Evolutionary conservation across 2,113 vertebrate genomes (phyloP), one percentile per base, ranked within the genome.

Genomic region (Callopanchax toddi): DNA sequence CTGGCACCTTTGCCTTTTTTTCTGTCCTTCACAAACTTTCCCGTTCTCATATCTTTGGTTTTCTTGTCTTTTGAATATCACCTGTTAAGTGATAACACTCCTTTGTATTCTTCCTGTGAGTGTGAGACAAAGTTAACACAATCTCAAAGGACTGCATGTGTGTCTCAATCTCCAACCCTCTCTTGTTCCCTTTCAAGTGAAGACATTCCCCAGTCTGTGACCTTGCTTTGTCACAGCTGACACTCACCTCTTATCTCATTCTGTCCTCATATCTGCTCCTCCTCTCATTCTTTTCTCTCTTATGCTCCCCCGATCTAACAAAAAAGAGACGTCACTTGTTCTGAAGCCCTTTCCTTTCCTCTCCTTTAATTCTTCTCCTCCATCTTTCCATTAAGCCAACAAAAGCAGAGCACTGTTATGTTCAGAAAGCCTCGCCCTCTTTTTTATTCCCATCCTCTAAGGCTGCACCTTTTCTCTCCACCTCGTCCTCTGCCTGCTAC

Each of bases 221-320:
- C 89, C 89, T 90, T 90, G 86, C 89, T 86, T 90, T 90, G 89
- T 89, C 78, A 72, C 75, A 37, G 68, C 68, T 69, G 85, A 86
- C 85, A 83, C 88, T 82, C 85, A 84, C 84, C 87, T 89, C 81
- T 90, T 89, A 82, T 90, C 82, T 12, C 18, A 12, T 62, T 73
- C 78, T 45, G 68, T 83, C 87, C 78, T 79, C 79, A 77, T 76
- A 83, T 76, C 79, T 61, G 50, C 82, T 66, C 76, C 83, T 73
- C 76, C 58, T 78, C 74, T 43, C 60, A 51, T 60, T 55, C 48
- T 60, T 60, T 61, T 60, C 55, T 59, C 74, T 67, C 61, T 71
- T 68, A 50, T 46, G 71, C 71, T 80, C 63, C 60, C n/a, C 21
- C 75, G 11, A 37, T 53, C 71, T 69, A 85, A 90, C 88, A 90